Base-by-base conservation (phyloP, 2,888 invertebrate genomes). In the Alitta virens region DNA sequence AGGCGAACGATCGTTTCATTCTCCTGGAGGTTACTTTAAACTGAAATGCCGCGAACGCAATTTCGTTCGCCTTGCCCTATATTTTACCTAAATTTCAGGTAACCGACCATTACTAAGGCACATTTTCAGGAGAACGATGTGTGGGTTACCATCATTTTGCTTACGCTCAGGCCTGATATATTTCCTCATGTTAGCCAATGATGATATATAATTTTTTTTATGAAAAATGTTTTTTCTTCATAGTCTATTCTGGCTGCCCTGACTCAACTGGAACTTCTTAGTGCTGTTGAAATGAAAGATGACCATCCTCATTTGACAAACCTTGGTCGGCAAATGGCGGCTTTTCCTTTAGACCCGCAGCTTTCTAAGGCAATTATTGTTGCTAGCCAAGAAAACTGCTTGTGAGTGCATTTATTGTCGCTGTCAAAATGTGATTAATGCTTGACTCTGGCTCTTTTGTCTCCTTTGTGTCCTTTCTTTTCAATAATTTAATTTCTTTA, bases 341-440 rank as follows among this genome's bases (percentile, higher is more conserved):
- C 88, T 16, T 95, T 95, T 81, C 98, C 98, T 0, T 85, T 98
- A 42, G 95, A 97, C 80, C 97, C 98, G 0, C 87, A 89, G 69
- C 90, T 90, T 79, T 88, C 93, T 12, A 93, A 91, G 84, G 87
- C 91, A 7, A 83, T 95, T 60, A 80, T 95, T 0, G 86, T 89
- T 14, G 91, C 95, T 0, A 86, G 88, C 16, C 88, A 90, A 63
- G 89, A 88, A 72, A 88, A 88, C 25, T 85, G 85, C 72, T 73
- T 83, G 81, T 84, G 75, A 76, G 83, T 80, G 51, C 56, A 46
- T 40, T 12, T 40, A 40, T 9, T 9, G 16, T 12, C 9, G 16
- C 9, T 40, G 40, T 9, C 40, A 9, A 16, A 40, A 40, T 12
- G 16, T 12, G 16, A 40, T 40, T 16, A n/a, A n/a, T n/a, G n/a